Evolutionary conservation across 2,113 vertebrate species (phyloP).

Genomic region (Saguinus imperator): DNA sequence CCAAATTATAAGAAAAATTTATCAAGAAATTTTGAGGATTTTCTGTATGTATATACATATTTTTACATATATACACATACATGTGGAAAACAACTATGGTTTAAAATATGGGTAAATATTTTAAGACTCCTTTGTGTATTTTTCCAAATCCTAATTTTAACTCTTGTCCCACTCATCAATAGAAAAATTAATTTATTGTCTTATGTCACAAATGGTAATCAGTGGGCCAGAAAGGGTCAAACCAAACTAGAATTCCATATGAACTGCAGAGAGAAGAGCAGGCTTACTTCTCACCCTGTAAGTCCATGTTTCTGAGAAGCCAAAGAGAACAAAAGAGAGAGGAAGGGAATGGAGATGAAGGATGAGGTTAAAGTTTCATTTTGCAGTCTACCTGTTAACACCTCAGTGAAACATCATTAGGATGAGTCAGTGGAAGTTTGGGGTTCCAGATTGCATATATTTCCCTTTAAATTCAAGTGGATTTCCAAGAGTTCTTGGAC

Average conservation of each 20-base stretch:
- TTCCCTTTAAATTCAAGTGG: conserved; percentile 51
- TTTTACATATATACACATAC: not conserved
- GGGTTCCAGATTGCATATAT: conserved; percentile 60
- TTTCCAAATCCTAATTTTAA: conserved; percentile 32
- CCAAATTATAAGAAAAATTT: not conserved
- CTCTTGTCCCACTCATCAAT: not conserved
- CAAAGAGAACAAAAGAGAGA: not conserved
- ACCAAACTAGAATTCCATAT: conserved; percentile 32
- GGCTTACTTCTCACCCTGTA: not conserved
- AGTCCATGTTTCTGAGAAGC: not conserved
- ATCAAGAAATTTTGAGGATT: not conserved
- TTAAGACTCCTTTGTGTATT: not conserved
- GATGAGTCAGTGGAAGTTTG: conserved; percentile 22
- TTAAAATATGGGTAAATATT: conserved; percentile 1
- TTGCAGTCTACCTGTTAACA: conserved; percentile 46
- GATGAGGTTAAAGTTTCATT: conserved; percentile 37
- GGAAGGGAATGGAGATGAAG: conserved; percentile 28
- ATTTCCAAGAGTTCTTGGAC: conserved; percentile 54
- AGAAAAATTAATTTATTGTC: not conserved
- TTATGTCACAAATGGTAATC: not conserved
- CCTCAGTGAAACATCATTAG: conserved; percentile 44
- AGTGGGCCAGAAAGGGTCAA: not conserved
- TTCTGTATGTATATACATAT: not conserved
- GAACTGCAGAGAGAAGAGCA: not conserved
- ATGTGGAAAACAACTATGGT: not conserved